Percentiles rank a stretch among this genome's conserved stretches.
These are phyloP conservation scores for Acanthis flammea DNA, from an alignment of 2,797 vertebrate genomes.

Conservation along the genomic window DNA sequence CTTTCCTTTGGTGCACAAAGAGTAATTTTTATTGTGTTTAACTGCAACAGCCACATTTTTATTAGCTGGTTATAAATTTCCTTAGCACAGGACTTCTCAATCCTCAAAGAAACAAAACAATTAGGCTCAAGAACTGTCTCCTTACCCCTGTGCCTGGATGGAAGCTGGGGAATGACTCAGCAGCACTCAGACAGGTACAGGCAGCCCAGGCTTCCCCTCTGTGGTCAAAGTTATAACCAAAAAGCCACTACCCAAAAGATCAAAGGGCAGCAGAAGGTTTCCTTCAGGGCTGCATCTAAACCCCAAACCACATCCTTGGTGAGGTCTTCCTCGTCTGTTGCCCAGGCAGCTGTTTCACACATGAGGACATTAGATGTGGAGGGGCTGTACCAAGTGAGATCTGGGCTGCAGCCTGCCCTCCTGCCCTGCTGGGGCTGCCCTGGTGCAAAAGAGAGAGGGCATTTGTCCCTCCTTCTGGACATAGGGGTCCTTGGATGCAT, in stretches of 20 bases:
- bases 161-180: background rate
- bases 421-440: background rate
- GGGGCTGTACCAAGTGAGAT: background rate
- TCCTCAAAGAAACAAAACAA: background rate
- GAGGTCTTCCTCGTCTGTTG: background rate
- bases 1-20: background rate
- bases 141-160: background rate
- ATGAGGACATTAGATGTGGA: background rate
- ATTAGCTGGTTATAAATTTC: constrained; percentile 11
- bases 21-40: background rate
- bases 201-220: background rate
- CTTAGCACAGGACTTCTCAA: background rate
- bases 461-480: background rate
- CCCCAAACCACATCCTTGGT: background rate
- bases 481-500: background rate
- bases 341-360: background rate
- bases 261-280: background rate
- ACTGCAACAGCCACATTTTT: background rate
- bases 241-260: background rate
- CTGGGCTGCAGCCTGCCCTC: background rate
- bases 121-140: background rate
- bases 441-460: background rate
- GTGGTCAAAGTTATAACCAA: background rate
- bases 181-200: background rate
- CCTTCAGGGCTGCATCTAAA: background rate